Base-by-base conservation (phyloP, 1,140 invertebrate genomes). In the Pachypeltis micranthus region DNA sequence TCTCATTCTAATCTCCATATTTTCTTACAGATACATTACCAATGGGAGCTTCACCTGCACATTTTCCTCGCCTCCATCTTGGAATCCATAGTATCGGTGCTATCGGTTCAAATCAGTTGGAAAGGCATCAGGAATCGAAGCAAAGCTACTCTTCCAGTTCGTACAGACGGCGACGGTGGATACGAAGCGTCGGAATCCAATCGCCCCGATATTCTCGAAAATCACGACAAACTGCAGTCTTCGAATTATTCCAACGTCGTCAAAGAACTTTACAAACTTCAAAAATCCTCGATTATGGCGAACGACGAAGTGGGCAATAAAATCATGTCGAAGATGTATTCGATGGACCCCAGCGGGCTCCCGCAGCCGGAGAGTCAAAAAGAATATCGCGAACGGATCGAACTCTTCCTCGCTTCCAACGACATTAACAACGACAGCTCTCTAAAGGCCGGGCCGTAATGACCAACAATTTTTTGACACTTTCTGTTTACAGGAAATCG, bases 81-180 rank as follows among this genome's bases (percentile, higher is more conserved):
- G 7, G 81, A 83, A 66, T 63, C 78, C 0, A 66, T 81, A 1
- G 84, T 82, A 81, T 83, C 82, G 0, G 69, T 80, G 21, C 67
- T 84, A 7, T 81, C 81, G 27, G 70, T 78, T 0, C 81, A 75
- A 67, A 77, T 84, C 26, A 77, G 79, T 2, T 80, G 81, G 65
- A 77, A 75, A 29, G 83, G 83, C 4, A 83, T 84, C 80, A 78
- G 70, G 26, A 82, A 78, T 65, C 71, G 73, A 51, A 81, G 83
- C 25, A 78, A 78, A 23, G 71, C 75, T 3, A 66, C 71, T 2
- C 44, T 70, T 14, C 67, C 67, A 24, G 70, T 75, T 10, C 74
- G 77, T 0, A 75, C 76, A 62, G 77, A 74, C 31, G 59, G 59
- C 19, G 59, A 26, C 27, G 71, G 79, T 14, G 75, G 75, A 25